Percentiles rank a stretch among this genome's conserved stretches.
Evolutionary conservation across 64 coral and sea anemone species (phyloP).

Genomic region (Trachythela sp.): DNA sequence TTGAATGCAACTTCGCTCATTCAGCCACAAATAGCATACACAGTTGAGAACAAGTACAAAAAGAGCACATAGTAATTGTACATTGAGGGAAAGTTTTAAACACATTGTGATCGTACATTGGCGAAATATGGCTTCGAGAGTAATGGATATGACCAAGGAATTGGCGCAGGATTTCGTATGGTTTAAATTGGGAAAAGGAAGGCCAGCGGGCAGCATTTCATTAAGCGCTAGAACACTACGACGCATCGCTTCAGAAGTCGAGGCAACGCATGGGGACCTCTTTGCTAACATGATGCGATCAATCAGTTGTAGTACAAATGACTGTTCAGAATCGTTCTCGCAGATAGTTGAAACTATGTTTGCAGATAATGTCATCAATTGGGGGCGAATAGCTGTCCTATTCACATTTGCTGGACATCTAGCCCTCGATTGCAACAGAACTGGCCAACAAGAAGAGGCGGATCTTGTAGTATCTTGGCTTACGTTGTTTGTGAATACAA

Average conservation of each 20-base stretch:
- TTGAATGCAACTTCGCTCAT: too few species aligned
- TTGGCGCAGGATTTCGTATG: not conserved
- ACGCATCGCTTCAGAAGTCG: not conserved
- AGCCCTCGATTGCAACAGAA: not conserved
- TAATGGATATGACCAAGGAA: not conserved
- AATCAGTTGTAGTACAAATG: not conserved
- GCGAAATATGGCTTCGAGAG: not conserved
- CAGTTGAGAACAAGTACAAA: too few species aligned
- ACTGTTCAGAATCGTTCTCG: not conserved
- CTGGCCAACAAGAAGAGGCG: not conserved
- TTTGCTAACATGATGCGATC: not conserved
- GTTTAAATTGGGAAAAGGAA: not conserved
- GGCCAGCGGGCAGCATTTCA: not conserved
- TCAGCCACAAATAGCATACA: too few species aligned
- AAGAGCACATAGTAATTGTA: too few species aligned
- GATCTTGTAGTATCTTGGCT: not conserved
- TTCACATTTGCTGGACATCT: not conserved
- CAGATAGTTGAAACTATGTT: not conserved
- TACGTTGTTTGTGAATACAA: not conserved
- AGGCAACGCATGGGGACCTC: not conserved
- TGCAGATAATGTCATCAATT: slow-evolving; percentile 1
- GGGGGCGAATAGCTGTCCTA: not conserved
- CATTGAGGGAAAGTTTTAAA: too few species aligned
- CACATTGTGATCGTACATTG: not conserved
- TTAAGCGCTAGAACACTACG: not conserved